Percentiles rank a stretch among this genome's conserved stretches.
Evolutionary conservation across 2,797 vertebrate species (phyloP).

Genomic region (Pseudochirops corinnae): DNA sequence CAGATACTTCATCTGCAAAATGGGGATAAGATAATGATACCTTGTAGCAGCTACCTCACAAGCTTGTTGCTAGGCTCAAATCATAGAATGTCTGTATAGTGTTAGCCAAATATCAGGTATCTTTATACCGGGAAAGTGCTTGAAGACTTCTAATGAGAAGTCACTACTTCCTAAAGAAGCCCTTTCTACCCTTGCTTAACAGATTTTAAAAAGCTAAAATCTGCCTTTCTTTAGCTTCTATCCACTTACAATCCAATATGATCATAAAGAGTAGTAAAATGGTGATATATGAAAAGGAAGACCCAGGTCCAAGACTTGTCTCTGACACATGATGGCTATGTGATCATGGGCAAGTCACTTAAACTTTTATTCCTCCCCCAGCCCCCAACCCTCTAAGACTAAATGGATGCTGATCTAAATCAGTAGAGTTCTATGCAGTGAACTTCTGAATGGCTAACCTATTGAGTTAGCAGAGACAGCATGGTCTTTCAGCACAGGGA

Average conservation of each 20-base stretch:
- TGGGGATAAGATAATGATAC: background rate
- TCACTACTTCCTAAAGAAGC: background rate
- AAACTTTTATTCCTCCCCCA: background rate
- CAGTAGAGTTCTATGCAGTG: background rate
- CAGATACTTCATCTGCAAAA: background rate
- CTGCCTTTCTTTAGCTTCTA: background rate
- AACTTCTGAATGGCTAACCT: background rate
- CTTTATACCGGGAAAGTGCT: background rate
- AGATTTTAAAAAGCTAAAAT: background rate
- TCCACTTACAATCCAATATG: background rate
- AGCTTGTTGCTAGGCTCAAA: background rate
- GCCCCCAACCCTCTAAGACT: background rate
- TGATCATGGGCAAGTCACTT: background rate
- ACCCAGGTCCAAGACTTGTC: background rate
- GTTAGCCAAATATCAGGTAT: background rate
- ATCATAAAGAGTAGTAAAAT: background rate
- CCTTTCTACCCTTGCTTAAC: background rate
- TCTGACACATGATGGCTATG: background rate
- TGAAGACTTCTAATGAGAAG: background rate
- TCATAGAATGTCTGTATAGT: background rate
- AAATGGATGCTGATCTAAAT: background rate
- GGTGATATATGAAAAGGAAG: background rate
- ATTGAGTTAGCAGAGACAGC: background rate
- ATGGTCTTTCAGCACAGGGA: background rate
- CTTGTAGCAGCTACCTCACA: background rate